Evolutionary conservation across 2,797 vertebrate genomes (phyloP).

Genomic region (Ataeniobius toweri): DNA sequence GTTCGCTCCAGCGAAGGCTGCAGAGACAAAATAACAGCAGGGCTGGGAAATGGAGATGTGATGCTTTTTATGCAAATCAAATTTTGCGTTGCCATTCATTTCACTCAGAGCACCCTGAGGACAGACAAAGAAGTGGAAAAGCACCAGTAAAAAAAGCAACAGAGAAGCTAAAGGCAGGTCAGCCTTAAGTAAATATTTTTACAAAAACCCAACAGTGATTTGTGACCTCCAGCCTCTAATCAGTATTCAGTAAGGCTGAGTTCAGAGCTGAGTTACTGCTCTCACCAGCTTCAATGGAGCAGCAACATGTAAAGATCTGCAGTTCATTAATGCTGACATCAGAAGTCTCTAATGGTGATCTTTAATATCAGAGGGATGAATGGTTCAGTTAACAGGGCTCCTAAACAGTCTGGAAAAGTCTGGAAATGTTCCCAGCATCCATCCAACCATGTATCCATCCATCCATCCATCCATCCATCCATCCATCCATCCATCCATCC

Average conservation of each 20-base stretch:
- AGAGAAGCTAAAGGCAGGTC: slow-evolving; percentile 51
- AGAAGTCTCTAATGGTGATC: not conserved
- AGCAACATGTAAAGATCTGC: slow-evolving; percentile 12
- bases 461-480: too few relatives aligned
- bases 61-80: slow-evolving; percentile 67
- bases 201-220: slow-evolving; percentile 25
- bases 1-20: slow-evolving; percentile 33
- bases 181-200: slow-evolving; percentile 55
- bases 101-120: slow-evolving; percentile 47
- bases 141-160: slow-evolving; percentile 19
- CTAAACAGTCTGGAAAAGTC: not conserved
- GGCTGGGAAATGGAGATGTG: slow-evolving; percentile 62
- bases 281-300: slow-evolving; percentile 25
- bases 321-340: slow-evolving; percentile 3
- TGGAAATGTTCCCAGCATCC: not conserved
- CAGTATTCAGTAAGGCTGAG: slow-evolving; percentile 40
- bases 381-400: not conserved
- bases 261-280: slow-evolving; percentile 25
- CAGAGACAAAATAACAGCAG: slow-evolving; percentile 62
- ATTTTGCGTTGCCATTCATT: slow-evolving; percentile 58
- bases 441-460: too few relatives aligned
- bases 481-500: too few relatives aligned
- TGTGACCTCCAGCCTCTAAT: slow-evolving; percentile 40
- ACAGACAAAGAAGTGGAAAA: slow-evolving; percentile 31
- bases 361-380: not conserved